A percentile compares a stretch with the other conserved stretches of the same genome.
These are phyloP conservation scores for Agonopterix heracliana DNA, from an alignment of 2,888 invertebrate genomes.

Conservation along the genomic window DNA sequence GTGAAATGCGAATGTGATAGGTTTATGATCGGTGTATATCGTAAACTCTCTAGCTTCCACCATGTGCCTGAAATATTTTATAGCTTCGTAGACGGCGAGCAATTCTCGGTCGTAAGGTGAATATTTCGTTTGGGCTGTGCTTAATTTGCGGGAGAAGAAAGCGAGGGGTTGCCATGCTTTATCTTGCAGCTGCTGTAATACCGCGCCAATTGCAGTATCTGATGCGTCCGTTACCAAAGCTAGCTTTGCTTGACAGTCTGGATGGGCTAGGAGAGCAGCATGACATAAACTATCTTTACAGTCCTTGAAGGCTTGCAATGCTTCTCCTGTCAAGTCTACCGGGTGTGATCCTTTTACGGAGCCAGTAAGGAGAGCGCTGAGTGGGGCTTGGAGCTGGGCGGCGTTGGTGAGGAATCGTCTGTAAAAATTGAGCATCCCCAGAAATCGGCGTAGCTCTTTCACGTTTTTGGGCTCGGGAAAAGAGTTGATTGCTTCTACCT, in stretches of 20 bases:
- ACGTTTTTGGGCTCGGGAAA: constrained; percentile 13
- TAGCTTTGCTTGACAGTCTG: constrained; percentile 19
- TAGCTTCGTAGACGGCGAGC: constrained; percentile 32
- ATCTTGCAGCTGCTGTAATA: constrained; percentile 28
- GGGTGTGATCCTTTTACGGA: constrained; percentile 25
- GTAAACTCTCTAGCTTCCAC: constrained; percentile 35
- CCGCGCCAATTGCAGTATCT: constrained; percentile 32
- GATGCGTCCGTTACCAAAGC: constrained; percentile 36
- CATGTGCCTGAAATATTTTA: constrained; percentile 35
- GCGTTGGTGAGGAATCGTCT: constrained; percentile 29
- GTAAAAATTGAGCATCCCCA: constrained; percentile 18
- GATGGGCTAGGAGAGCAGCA: constrained; percentile 33
- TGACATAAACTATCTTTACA: constrained; percentile 25
- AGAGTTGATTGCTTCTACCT: constrained; percentile 20
- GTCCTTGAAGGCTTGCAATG: constrained; percentile 19
- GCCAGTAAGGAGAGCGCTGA: constrained; percentile 25
- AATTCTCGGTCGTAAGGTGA: constrained; percentile 42
- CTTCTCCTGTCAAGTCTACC: constrained; percentile 15
- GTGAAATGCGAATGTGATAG: too few species aligned
- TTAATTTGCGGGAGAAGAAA: constrained; percentile 36
- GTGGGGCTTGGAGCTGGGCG: constrained; percentile 31
- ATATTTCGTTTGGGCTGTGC: constrained; percentile 27
- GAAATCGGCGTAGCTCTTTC: constrained; percentile 13
- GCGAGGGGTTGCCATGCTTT: constrained; percentile 28
- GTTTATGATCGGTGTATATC: constrained; percentile 14